These are phyloP conservation scores for Lateolabrax maculatus DNA, from an alignment of 2,797 vertebrate genomes.

Conservation along the genomic window DNA sequence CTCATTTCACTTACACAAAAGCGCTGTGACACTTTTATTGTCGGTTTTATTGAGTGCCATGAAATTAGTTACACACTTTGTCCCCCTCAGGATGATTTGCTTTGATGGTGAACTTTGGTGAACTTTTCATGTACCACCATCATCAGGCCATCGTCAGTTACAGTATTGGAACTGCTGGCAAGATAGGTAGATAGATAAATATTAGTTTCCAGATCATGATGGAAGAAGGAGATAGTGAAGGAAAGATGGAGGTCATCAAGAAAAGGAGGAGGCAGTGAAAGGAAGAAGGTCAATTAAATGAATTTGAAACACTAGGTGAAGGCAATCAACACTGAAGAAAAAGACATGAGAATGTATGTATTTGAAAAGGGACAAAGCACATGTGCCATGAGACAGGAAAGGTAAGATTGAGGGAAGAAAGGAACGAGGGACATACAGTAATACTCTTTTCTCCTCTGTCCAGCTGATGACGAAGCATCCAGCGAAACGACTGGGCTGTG, in stretches of 20 bases:
- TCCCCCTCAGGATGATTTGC: background rate
- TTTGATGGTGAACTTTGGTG: background rate
- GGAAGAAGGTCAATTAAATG: background rate
- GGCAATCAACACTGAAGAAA: too few relatives aligned
- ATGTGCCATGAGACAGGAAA: background rate
- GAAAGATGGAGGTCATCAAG: background rate
- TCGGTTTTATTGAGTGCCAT: background rate
- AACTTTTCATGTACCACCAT: background rate
- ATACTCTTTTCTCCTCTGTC: conserved; percentile 24
- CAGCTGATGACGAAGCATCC: conserved; percentile 98
- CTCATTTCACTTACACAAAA: background rate
- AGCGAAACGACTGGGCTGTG: conserved; percentile 93
- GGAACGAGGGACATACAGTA: background rate
- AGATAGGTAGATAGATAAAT: background rate
- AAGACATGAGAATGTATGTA: too few relatives aligned
- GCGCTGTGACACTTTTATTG: background rate
- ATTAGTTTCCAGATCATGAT: background rate
- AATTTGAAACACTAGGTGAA: too few relatives aligned
- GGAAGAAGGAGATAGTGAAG: background rate
- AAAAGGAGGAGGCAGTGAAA: background rate
- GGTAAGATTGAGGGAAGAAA: background rate
- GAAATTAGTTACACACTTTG: background rate
- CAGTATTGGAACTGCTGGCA: background rate
- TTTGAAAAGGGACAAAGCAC: too few relatives aligned
- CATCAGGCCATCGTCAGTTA: background rate